Percentiles rank a stretch among this genome's conserved stretches.
These are phyloP conservation scores for Montipora foliosa DNA, from an alignment of 64 coral and sea anemone species.

Conservation along the genomic window DNA sequence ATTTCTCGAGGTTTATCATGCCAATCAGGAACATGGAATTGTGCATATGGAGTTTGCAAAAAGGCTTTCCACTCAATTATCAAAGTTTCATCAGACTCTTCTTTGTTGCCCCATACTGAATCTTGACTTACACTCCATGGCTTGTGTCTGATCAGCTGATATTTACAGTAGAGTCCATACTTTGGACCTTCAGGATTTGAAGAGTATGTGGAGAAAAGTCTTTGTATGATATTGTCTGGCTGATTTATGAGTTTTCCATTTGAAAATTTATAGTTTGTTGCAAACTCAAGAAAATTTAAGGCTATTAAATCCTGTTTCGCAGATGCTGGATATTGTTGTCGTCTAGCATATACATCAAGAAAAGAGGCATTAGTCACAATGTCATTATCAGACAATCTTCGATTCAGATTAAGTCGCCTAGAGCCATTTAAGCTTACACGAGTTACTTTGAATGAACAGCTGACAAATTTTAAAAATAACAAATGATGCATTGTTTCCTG, in stretches of 20 bases:
- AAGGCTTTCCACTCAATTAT: constrained; percentile 42
- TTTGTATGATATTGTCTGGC: constrained; percentile 8
- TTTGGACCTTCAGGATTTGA: constrained; percentile 31
- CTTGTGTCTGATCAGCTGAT: constrained; percentile 34
- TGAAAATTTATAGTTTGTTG: constrained; percentile 21
- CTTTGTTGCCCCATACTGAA: constrained; percentile 29
- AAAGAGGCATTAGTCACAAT: constrained; percentile 47
- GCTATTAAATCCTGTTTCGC: constrained; percentile 48
- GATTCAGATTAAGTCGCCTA: constrained; percentile 43
- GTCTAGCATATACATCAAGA: constrained; percentile 68
- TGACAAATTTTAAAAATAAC: constrained; percentile 41
- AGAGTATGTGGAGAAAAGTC: constrained; percentile 17
- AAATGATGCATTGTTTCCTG: constrained; percentile 48
- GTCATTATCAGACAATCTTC: not conserved
- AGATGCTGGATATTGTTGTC: constrained; percentile 19
- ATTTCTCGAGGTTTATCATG: constrained; percentile 32
- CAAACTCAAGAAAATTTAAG: constrained; percentile 66
- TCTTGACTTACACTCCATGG: constrained; percentile 33
- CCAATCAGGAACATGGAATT: constrained; percentile 48
- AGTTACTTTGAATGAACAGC: constrained; percentile 44
- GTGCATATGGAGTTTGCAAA: constrained; percentile 37
- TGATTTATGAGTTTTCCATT: constrained; percentile 40
- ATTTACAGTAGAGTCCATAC: constrained; percentile 20
- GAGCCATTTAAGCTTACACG: constrained; percentile 61
- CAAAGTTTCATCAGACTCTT: constrained; percentile 32